These are phyloP conservation scores for Ursus arctos DNA, from an alignment of 2,113 vertebrate genomes.

Conservation along the genomic window DNA sequence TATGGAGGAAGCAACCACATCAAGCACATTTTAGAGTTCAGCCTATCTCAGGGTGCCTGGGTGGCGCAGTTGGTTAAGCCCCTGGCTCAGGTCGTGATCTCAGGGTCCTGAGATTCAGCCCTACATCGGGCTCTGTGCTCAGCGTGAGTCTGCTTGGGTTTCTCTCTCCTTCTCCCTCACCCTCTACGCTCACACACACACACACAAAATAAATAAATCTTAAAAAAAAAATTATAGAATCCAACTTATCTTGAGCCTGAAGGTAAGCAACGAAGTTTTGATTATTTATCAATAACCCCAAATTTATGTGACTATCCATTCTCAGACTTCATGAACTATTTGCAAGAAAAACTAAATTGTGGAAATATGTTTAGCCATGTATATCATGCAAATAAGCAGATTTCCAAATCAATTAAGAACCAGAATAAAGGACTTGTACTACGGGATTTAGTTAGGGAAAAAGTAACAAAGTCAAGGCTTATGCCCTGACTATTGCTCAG, in stretches of 20 bases:
- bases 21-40: not conserved
- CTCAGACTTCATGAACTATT: not conserved
- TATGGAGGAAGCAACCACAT: not conserved
- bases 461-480: not conserved
- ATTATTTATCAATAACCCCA: not conserved
- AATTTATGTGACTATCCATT: not conserved
- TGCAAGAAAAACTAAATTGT: not conserved
- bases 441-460: not conserved
- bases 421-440: not conserved
- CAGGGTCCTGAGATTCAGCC: not conserved
- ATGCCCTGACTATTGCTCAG: not conserved
- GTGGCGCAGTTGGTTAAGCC: not conserved
- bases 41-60: not conserved
- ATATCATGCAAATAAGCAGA: slow-evolving; percentile 3
- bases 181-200: not conserved
- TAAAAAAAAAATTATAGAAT: not conserved
- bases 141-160: not conserved
- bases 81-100: not conserved
- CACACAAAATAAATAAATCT: not conserved
- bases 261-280: not conserved
- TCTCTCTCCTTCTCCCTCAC: not conserved
- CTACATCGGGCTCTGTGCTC: not conserved
- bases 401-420: slow-evolving; percentile 10
- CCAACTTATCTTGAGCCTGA: not conserved
- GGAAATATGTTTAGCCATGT: not conserved